A percentile compares a stretch with the other conserved stretches of the same genome.
Conservation (phyloP, 2,888 invertebrate genomes). For the Caenorhabditis afra region DNA sequence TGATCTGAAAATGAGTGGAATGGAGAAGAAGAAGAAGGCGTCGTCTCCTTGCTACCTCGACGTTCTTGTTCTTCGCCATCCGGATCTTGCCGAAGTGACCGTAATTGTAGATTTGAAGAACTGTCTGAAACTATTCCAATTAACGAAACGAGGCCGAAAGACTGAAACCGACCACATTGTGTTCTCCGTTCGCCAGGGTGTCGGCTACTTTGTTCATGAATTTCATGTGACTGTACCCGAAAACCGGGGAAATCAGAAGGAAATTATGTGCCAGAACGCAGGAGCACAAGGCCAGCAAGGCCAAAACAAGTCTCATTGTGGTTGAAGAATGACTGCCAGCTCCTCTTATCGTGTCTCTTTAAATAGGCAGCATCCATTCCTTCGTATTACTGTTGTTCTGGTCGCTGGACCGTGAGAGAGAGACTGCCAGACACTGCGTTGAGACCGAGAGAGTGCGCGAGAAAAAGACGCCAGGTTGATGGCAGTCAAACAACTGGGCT, state of each 20-base stretch:
- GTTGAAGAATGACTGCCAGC: background rate
- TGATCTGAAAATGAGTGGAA: constrained; percentile 13
- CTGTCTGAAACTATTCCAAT: constrained; percentile 13
- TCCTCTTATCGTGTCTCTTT: constrained; percentile 17
- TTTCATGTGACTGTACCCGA: constrained; percentile 49
- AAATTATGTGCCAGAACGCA: constrained; percentile 14
- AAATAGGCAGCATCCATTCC: background rate
- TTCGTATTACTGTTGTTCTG: constrained; percentile 2
- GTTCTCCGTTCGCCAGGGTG: constrained; percentile 32
- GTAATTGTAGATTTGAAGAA: constrained; percentile 42
- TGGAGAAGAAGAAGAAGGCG: background rate
- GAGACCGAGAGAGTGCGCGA: background rate
- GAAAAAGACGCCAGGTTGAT: background rate
- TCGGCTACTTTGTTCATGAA: constrained; percentile 49
- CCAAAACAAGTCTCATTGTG: background rate
- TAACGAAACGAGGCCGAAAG: no score
- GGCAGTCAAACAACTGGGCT: no score
- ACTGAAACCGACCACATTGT: constrained; percentile 33
- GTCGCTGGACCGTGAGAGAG: background rate
- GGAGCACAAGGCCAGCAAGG: background rate
- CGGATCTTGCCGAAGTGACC: constrained; percentile 43
- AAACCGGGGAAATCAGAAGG: constrained; percentile 32
- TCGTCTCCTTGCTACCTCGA: constrained; percentile 25
- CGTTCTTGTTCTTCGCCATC: constrained; percentile 41
- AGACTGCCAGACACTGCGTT: background rate